A percentile compares a stretch with the other conserved stretches of the same genome.
Evolutionary conservation across 2,797 vertebrate genomes (phyloP).

Genomic region (Falco biarmicus): DNA sequence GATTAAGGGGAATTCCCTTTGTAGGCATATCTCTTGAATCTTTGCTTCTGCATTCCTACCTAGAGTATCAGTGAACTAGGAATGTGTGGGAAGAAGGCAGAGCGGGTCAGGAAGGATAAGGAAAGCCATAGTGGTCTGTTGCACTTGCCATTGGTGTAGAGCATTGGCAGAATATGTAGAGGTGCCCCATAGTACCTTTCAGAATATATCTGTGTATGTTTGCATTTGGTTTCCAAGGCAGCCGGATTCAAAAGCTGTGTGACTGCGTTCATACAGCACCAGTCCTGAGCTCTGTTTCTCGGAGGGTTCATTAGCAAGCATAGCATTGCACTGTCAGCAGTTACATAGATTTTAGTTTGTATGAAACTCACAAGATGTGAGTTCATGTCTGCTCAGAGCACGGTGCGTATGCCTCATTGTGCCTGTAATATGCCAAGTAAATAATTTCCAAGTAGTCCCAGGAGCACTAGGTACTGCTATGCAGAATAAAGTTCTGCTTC

Average conservation of each 20-base stretch:
- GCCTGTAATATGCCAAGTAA: background rate
- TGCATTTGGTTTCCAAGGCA: background rate
- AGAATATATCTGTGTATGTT: background rate
- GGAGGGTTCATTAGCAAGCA: background rate
- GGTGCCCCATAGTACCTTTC: background rate
- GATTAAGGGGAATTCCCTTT: background rate
- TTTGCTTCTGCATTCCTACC: background rate
- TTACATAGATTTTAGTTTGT: background rate
- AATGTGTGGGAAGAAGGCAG: background rate
- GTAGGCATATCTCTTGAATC: background rate
- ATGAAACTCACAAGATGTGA: background rate
- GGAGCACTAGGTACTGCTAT: background rate
- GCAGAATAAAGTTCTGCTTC: background rate
- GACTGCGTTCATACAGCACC: background rate
- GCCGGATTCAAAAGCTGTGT: background rate
- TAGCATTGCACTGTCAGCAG: background rate
- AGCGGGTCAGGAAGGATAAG: background rate
- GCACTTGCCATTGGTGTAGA: background rate
- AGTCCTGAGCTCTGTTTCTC: background rate
- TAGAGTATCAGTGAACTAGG: background rate
- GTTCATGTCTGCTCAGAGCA: background rate
- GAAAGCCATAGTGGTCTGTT: background rate
- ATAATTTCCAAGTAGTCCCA: background rate
- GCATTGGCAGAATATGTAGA: background rate
- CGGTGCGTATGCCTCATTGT: background rate